Percentiles rank a stretch among this genome's conserved stretches.
These are phyloP conservation scores for Drosophila arawakana DNA, from an alignment of 1,140 invertebrate genomes.

Conservation along the genomic window DNA sequence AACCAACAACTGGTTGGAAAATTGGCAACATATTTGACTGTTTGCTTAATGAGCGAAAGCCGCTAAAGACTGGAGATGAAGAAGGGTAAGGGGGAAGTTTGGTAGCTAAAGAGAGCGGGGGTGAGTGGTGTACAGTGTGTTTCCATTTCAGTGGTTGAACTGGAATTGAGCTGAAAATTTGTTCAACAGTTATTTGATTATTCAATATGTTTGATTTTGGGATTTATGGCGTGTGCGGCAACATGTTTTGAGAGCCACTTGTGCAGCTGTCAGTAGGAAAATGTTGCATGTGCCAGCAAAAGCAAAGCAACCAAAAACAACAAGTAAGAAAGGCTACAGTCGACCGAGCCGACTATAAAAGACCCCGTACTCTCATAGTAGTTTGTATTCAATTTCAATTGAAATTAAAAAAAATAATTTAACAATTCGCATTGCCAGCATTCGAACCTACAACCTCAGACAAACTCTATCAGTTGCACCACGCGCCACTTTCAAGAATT, in stretches of 20 bases:
- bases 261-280: conserved; percentile 57
- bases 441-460: too few species aligned
- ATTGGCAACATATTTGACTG: conserved; percentile 79
- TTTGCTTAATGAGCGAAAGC: conserved; percentile 73
- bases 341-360: too few species aligned
- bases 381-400: too few species aligned
- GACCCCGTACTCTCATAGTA: too few species aligned
- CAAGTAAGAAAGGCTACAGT: too few species aligned
- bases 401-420: too few species aligned
- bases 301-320: not conserved
- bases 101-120: conserved; percentile 20
- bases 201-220: conserved; percentile 82
- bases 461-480: too few species aligned
- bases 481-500: too few species aligned
- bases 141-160: conserved; percentile 13
- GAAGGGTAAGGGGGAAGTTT: conserved; percentile 16
- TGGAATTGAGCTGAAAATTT: conserved; percentile 27
- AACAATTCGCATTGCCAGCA: too few species aligned
- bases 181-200: conserved; percentile 69
- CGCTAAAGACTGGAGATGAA: too few species aligned
- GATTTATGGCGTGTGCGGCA: conserved; percentile 53
- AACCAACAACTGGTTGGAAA: conserved; percentile 76
- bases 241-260: conserved; percentile 56
- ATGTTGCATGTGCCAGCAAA: conserved; percentile 44
- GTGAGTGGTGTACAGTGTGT: conserved; percentile 8